A percentile compares a stretch with the other conserved stretches of the same genome.
Conservation (phyloP, 2,888 invertebrate genomes). For the Platycheirus albimanus region DNA sequence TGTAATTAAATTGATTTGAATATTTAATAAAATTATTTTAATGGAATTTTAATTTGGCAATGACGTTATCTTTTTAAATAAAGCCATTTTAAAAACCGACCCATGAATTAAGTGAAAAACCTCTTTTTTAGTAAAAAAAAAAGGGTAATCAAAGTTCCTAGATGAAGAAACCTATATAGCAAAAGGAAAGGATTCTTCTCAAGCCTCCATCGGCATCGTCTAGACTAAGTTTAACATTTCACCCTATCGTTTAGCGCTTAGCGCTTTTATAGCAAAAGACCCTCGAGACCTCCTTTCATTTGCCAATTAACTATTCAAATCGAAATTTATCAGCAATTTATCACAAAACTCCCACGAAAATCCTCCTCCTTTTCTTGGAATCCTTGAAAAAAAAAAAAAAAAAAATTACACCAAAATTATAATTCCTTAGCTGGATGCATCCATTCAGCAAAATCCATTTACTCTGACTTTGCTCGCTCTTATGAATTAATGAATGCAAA, state of each 20-base stretch:
- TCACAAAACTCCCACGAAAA: slow-evolving; percentile 31
- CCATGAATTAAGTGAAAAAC: too few species aligned
- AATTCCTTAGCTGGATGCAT: neutral
- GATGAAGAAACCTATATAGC: neutral
- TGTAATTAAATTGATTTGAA: neutral
- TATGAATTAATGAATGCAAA: slow-evolving; percentile 70
- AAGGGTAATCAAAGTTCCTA: too few species aligned
- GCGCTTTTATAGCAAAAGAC: neutral
- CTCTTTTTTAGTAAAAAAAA: too few species aligned
- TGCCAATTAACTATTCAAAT: slow-evolving; percentile 62
- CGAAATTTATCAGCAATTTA: slow-evolving; percentile 70
- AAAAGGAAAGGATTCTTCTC: too few species aligned
- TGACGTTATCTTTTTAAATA: too few species aligned
- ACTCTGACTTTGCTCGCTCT: slow-evolving; percentile 51
- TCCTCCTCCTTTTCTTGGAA: neutral
- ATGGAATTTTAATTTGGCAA: too few species aligned
- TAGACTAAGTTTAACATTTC: slow-evolving; percentile 4
- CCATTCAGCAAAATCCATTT: slow-evolving; percentile 36
- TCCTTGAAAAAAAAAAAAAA: too few species aligned
- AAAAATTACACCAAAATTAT: slow-evolving; percentile 41
- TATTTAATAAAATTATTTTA: neutral
- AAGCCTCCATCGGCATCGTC: too few species aligned
- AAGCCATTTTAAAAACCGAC: too few species aligned
- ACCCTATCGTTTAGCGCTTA: neutral
- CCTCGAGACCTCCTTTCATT: slow-evolving; percentile 19